These are phyloP conservation scores for Bucco capensis DNA, from an alignment of 2,113 vertebrate genomes.

Conservation along the genomic window DNA sequence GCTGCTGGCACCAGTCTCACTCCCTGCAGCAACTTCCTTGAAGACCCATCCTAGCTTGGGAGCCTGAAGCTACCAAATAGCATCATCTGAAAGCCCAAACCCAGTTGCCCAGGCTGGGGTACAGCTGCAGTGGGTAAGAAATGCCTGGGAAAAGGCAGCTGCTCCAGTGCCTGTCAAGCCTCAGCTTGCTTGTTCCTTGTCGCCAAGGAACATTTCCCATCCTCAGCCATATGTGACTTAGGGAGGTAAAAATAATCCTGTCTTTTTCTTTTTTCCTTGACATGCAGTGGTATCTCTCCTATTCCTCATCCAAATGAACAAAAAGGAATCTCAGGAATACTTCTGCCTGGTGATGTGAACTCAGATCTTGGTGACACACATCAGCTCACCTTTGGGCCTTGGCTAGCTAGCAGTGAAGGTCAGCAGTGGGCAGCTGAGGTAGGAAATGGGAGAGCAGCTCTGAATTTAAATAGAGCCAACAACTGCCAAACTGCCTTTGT, in stretches of 20 bases:
- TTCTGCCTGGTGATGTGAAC: background rate
- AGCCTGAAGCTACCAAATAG: background rate
- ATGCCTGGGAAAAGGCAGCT: background rate
- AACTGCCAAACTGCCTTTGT: rapidly evolving
- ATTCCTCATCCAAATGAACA: background rate
- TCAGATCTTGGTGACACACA: background rate
- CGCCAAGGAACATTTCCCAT: slow-evolving; percentile 1
- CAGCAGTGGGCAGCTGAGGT: background rate
- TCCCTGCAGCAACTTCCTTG: background rate
- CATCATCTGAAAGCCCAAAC: background rate
- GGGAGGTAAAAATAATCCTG: slow-evolving; percentile 17
- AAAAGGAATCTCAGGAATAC: background rate
- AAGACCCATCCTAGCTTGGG: rapidly evolving
- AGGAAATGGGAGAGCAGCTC: background rate
- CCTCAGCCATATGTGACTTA: background rate
- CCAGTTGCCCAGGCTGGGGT: background rate
- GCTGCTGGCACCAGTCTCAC: background rate
- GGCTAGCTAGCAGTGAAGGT: background rate
- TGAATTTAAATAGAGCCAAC: background rate
- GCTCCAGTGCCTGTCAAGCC: background rate
- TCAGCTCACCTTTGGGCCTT: background rate
- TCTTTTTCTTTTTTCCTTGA: background rate
- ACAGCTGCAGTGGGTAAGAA: background rate
- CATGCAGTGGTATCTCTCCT: background rate
- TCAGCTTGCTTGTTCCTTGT: background rate